Evolutionary conservation across 2,888 invertebrate genomes (phyloP).

Genomic region (Escarpia spicata): DNA sequence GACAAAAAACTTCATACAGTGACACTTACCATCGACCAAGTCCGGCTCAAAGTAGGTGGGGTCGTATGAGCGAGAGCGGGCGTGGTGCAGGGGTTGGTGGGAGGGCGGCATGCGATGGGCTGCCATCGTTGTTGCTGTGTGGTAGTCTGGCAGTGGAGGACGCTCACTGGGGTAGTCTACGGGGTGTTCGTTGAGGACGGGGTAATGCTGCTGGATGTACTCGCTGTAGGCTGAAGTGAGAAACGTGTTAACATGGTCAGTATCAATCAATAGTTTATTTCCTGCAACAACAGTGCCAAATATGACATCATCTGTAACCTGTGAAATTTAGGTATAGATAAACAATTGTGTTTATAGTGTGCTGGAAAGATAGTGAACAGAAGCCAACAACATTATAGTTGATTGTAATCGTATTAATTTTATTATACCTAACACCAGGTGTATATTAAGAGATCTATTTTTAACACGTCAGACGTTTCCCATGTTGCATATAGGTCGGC

Average conservation of each 20-base stretch:
- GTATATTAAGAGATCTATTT: too few species aligned
- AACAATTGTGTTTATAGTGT: too few species aligned
- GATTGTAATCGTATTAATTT: too few species aligned
- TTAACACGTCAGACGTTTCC: too few species aligned
- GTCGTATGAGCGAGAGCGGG: constrained; percentile 20
- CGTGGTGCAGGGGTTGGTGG: not conserved
- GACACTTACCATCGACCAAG: not conserved
- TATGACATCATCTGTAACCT: too few species aligned
- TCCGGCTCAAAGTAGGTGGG: not conserved
- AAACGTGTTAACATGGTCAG: not conserved
- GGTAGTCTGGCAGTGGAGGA: not conserved
- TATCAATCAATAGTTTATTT: not conserved
- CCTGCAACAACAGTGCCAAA: too few species aligned
- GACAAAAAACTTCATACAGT: too few species aligned
- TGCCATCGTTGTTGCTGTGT: not conserved
- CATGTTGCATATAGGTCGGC: too few species aligned
- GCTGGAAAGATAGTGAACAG: too few species aligned
- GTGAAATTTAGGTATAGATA: too few species aligned
- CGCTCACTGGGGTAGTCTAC: not conserved
- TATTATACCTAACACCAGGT: too few species aligned
- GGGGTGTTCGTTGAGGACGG: not conserved
- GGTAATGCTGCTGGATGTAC: constrained; percentile 35
- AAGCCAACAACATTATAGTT: too few species aligned
- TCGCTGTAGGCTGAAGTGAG: constrained; percentile 26
- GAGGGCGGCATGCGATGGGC: constrained; percentile 9